Conservation (phyloP, 35 echinoderm and acorn worm genomes). For the Lytechinus variegatus region DNA sequence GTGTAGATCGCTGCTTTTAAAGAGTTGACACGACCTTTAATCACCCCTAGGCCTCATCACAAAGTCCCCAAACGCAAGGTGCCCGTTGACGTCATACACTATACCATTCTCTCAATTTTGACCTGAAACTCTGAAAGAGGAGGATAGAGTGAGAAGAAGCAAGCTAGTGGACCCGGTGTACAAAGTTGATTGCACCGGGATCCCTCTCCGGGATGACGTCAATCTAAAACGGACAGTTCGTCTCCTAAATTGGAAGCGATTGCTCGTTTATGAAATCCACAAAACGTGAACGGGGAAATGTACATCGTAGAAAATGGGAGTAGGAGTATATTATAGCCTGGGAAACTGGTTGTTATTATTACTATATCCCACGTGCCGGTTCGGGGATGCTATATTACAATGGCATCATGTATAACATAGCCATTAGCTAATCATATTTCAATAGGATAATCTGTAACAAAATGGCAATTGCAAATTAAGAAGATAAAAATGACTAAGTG, state of each 20-base stretch:
- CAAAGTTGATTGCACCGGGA: neutral
- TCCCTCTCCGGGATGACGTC: constrained; percentile 25
- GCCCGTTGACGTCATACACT: neutral
- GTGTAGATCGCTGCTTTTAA: neutral
- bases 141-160: neutral
- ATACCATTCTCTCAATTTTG: neutral
- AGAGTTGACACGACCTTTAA: neutral
- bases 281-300: neutral
- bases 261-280: constrained; percentile 23
- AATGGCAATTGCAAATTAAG: neutral
- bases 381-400: neutral
- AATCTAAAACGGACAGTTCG: constrained; percentile 11
- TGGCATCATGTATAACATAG: neutral
- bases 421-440: neutral
- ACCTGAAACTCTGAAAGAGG: neutral
- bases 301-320: constrained; percentile 9
- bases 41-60: neutral
- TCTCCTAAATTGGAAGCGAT: constrained; percentile 36
- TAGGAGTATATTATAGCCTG: neutral
- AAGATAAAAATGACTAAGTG: too few relatives aligned
- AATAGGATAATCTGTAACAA: neutral
- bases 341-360: neutral
- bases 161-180: neutral
- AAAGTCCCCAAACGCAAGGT: neutral
- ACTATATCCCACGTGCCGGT: neutral